phyloP scores from a whole-genome alignment of 2,113 vertebrate genomes.

The Alces alces region DNA sequence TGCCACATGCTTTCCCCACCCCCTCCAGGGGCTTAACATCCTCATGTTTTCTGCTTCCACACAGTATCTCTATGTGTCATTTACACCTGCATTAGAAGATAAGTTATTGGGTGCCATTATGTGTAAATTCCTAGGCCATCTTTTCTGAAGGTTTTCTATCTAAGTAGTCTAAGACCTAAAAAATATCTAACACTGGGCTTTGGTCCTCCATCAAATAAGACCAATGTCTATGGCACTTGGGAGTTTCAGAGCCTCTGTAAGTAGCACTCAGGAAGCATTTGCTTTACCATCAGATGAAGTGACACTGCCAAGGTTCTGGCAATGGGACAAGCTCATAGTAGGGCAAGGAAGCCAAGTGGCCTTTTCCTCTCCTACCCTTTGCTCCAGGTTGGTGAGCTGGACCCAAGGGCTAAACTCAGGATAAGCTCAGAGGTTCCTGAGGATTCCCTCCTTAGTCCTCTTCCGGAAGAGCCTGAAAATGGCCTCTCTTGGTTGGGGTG shows the following conservation, averaged over 20 bases:
- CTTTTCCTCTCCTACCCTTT: background rate
- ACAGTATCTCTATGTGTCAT: background rate
- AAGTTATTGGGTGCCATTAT: background rate
- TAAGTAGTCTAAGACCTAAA: background rate
- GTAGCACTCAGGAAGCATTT: background rate
- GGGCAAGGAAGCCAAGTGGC: background rate
- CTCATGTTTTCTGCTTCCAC: background rate
- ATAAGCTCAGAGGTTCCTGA: background rate
- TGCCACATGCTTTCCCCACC: background rate
- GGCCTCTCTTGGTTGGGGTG: background rate
- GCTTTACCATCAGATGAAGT: background rate
- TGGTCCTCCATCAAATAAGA: background rate
- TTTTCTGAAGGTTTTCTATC: conserved; percentile 11
- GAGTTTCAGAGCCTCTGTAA: background rate
- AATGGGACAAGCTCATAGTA: background rate
- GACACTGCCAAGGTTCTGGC: background rate
- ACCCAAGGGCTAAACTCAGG: background rate
- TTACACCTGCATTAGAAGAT: background rate
- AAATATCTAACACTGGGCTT: background rate
- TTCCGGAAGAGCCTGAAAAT: background rate
- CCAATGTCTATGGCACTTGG: background rate
- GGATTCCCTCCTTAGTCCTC: background rate
- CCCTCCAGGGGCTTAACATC: background rate
- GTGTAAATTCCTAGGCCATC: background rate
- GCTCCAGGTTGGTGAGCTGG: background rate